Conservation (phyloP, 2,888 invertebrate genomes). For the Arge pagana region DNA sequence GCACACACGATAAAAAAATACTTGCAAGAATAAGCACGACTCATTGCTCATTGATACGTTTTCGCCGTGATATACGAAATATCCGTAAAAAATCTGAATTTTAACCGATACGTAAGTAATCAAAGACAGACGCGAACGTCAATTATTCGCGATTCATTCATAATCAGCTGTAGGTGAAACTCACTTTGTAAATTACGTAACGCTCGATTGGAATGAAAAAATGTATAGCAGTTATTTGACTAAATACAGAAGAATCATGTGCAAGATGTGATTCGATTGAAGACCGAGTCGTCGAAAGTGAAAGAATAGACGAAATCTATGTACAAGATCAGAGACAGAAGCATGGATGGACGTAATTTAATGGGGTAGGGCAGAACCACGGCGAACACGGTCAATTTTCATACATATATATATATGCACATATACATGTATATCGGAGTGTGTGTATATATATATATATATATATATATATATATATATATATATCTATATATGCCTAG, state of each 20-base stretch:
- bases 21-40: no score
- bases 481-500: no score
- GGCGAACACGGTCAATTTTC: not conserved
- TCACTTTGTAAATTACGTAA: conserved; percentile 10
- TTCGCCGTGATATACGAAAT: no score
- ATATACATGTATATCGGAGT: not conserved
- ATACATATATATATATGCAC: not conserved
- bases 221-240: not conserved
- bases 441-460: not conserved
- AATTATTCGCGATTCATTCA: no score
- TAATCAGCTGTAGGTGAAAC: conserved; percentile 11
- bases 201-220: not conserved
- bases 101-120: no score
- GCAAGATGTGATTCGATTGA: not conserved
- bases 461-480: not conserved
- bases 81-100: no score
- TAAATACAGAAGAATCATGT: not conserved
- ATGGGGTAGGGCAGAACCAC: conserved; percentile 12
- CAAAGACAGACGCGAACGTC: no score
- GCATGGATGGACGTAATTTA: not conserved
- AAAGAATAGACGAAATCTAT: not conserved
- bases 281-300: not conserved
- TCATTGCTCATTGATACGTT: no score
- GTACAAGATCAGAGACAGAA: not conserved
- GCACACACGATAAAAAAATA: no score